These are phyloP conservation scores for Druceiella hillmani DNA, from an alignment of 2,888 invertebrate species.

Conservation along the genomic window DNA sequence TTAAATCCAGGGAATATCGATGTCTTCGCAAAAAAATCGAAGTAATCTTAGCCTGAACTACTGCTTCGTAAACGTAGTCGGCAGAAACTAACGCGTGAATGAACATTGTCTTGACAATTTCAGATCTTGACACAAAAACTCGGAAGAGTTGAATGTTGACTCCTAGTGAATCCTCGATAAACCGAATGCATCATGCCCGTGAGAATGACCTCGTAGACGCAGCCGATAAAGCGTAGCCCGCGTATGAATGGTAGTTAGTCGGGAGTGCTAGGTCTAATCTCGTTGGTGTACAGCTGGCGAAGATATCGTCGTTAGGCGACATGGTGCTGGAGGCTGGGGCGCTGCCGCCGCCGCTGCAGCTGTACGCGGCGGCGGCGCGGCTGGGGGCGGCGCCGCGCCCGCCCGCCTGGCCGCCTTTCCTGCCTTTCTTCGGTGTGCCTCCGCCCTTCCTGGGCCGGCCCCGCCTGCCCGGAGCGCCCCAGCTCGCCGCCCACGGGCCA, in stretches of 20 bases:
- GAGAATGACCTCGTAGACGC: background rate
- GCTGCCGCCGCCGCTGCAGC: constrained; percentile 63
- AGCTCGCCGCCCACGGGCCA: constrained; percentile 41
- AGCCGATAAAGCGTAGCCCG: background rate
- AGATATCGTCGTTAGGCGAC: constrained; percentile 26
- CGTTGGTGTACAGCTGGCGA: no score
- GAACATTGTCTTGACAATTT: no score
- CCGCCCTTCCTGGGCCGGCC: constrained; percentile 52
- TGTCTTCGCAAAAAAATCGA: no score
- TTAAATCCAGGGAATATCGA: no score
- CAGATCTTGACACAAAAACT: no score
- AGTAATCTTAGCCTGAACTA: no score
- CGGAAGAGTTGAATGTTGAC: no score
- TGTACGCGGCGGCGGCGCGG: constrained; percentile 65
- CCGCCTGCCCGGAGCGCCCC: constrained; percentile 35
- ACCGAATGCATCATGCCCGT: no score
- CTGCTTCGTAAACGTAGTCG: no score
- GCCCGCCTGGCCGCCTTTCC: constrained; percentile 55
- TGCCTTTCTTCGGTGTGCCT: constrained; percentile 51
- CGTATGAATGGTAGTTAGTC: background rate
- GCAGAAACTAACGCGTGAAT: no score
- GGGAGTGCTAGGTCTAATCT: no score
- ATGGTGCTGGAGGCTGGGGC: constrained; percentile 63
- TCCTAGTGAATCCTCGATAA: no score
- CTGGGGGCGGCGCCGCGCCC: constrained; percentile 43